phyloP scores from a whole-genome alignment of 2,888 invertebrate species.

The Abscondita cerata region DNA sequence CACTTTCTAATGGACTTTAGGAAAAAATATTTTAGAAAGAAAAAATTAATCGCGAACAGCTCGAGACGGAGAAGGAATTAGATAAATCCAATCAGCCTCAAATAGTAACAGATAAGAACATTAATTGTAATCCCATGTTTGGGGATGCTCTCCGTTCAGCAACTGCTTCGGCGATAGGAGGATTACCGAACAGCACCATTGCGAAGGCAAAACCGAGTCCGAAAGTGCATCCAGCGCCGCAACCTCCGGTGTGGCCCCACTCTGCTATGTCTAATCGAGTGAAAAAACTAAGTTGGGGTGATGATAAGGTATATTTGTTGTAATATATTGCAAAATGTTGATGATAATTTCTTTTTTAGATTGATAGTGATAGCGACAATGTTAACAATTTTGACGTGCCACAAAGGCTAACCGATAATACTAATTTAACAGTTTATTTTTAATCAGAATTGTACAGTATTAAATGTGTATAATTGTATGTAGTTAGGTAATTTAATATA shows the following conservation, averaged over 20 bases:
- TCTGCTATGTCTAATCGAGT: conserved; percentile 73
- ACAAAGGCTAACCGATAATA: conserved; percentile 61
- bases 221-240: conserved; percentile 59
- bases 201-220: conserved; percentile 56
- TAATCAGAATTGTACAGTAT: conserved; percentile 44
- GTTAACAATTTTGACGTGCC: conserved; percentile 57
- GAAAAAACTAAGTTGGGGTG: conserved; percentile 82
- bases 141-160: conserved; percentile 55
- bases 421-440: conserved; percentile 66
- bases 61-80: conserved; percentile 47
- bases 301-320: conserved; percentile 57
- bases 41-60: conserved; percentile 37
- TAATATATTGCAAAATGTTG: not conserved
- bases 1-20: no score
- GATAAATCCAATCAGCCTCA: conserved; percentile 43
- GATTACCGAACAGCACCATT: conserved; percentile 57
- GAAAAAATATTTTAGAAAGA: conserved; percentile 27
- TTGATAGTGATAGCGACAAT: conserved; percentile 61
- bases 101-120: no score
- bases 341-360: conserved; percentile 52
- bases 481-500: conserved; percentile 1
- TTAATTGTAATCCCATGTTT: conserved; percentile 53
- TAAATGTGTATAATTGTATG: not conserved
- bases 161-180: conserved; percentile 55
- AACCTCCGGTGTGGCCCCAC: conserved; percentile 68